Base-by-base conservation (phyloP, 2,888 invertebrate species). In the Koerneria pararmatus region DNA sequence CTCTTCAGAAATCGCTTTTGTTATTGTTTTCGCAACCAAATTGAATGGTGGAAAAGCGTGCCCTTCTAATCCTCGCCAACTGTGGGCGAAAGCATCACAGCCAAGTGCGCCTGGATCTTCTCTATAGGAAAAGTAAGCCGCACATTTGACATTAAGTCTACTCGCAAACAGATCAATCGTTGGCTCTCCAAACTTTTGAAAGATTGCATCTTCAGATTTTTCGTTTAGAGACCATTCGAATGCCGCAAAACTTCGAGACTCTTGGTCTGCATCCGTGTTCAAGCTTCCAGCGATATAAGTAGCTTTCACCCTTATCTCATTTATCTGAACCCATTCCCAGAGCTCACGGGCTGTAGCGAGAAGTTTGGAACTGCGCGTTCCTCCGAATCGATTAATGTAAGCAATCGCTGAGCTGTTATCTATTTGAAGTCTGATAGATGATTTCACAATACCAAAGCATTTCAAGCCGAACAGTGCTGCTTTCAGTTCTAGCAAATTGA, bases 41-140 rank as follows among this genome's bases (percentile, higher is more conserved):
- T 51, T 49, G 27, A 68, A 68, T 0, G 68, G 68, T 1, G 68
- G 67, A 46, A 68, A 68, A 27, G 68, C 68, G 49, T 68, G 67
- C 11, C 24, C 66, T 27, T 58, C 41, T 2, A 68, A 22, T 2
- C 48, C 49, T 59, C 11, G 24, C 68, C 68, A 68, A 27, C 51
- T 64, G 15, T 68, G 63, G 2, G 58, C 53, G 46, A 68, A 68
- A 6, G 67, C 48, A 35, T 68, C 66, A 24, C 19, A 6, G 4
- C 22, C 66, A 19, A 32, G 15, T 1, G 60, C 35, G 0, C 37
- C 37, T n/a, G 29, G 67, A 37, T 66, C 66, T 27, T 32, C 19
- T 5, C 29, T 11, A 1, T 27, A 46, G 1, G 65, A 15, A 41
- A 54, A 68, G 49, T 59, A 68, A 3, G 37, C 2, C 11, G 27